Evolutionary conservation across 2,113 vertebrate species (phyloP).

Genomic region (Pitta sordida): DNA sequence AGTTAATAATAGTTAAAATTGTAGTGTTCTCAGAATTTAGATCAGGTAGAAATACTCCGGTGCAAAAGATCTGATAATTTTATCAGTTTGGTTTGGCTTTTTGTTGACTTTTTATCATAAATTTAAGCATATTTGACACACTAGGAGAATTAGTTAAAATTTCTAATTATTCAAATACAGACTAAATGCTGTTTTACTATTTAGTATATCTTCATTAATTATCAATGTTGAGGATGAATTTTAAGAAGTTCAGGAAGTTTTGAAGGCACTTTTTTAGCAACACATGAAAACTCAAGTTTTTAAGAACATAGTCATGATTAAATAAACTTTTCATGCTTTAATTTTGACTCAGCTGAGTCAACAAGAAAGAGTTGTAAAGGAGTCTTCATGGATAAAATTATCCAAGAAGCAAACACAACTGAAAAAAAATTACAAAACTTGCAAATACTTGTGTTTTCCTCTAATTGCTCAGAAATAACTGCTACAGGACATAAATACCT

Average conservation of each 20-base stretch:
- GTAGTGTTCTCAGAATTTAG: not conserved
- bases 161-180: slow-evolving; percentile 47
- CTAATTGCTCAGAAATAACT: slow-evolving; percentile 42
- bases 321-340: slow-evolving; percentile 65
- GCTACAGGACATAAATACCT: slow-evolving; percentile 52
- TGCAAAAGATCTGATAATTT: slow-evolving; percentile 1
- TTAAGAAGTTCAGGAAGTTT: slow-evolving; percentile 43
- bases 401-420: slow-evolving; percentile 26
- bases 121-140: slow-evolving; percentile 38
- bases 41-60: not conserved
- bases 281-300: slow-evolving; percentile 46
- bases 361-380: slow-evolving; percentile 39
- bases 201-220: slow-evolving; percentile 45
- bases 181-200: slow-evolving; percentile 16
- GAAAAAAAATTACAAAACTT: slow-evolving; percentile 31
- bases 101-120: not conserved
- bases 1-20: not conserved
- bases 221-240: slow-evolving; percentile 37
- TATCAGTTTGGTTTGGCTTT: not conserved
- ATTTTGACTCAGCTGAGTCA: slow-evolving; percentile 57
- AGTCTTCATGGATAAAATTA: slow-evolving; percentile 56
- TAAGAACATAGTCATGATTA: slow-evolving; percentile 13
- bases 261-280: slow-evolving; percentile 18
- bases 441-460: slow-evolving; percentile 45
- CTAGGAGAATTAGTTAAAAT: slow-evolving; percentile 15